Percentiles rank a stretch among this genome's conserved stretches.
phyloP scores from a whole-genome alignment of 2,888 invertebrate species.

The Drosophila putrida region DNA sequence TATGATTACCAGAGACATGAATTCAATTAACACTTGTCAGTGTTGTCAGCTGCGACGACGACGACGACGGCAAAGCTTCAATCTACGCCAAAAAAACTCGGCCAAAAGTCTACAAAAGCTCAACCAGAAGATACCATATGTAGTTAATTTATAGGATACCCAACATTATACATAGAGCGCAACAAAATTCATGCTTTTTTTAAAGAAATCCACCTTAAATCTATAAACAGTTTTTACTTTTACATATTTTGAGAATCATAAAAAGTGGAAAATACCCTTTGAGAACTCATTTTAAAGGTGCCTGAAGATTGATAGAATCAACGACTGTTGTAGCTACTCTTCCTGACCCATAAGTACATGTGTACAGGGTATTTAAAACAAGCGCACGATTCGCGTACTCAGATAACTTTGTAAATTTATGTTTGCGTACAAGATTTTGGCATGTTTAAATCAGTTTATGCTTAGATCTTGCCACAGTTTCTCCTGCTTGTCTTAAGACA shows the following conservation, averaged over 20 bases:
- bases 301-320: no score
- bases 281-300: no score
- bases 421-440: constrained; percentile 67
- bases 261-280: no score
- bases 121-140: constrained; percentile 31
- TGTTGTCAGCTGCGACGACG: constrained; percentile 65
- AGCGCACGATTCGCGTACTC: constrained; percentile 70
- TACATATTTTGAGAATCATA: no score
- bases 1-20: constrained; percentile 85
- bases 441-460: constrained; percentile 56
- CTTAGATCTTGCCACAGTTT: constrained; percentile 41
- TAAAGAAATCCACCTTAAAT: no score
- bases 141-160: background rate
- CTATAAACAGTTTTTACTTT: no score
- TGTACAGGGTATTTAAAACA: constrained; percentile 53
- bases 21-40: constrained; percentile 85
- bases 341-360: background rate
- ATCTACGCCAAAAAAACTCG: constrained; percentile 59
- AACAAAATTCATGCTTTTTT: no score
- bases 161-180: no score
- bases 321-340: no score
- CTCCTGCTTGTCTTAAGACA: constrained; percentile 1
- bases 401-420: constrained; percentile 75
- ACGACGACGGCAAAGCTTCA: constrained; percentile 50
- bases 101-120: constrained; percentile 20